A percentile compares a stretch with the other conserved stretches of the same genome.
Conservation (phyloP, 2,888 invertebrate species). For the Nephrocerus scutellatus region DNA sequence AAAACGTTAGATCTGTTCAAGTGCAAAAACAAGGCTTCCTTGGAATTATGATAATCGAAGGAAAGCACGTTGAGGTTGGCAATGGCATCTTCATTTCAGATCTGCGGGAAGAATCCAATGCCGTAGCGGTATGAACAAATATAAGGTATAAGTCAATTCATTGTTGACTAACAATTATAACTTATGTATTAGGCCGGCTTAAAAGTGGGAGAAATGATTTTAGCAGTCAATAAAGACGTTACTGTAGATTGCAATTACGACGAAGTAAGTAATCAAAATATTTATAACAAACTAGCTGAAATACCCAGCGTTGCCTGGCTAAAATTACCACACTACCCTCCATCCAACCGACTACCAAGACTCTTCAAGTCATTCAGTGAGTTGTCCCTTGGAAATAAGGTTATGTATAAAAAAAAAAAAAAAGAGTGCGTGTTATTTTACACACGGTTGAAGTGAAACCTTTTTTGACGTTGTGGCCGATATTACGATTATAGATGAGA, state of each 20-base stretch:
- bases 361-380: no score
- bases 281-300: no score
- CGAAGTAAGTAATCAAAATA: slow-evolving; percentile 55
- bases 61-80: slow-evolving; percentile 85
- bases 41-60: slow-evolving; percentile 93
- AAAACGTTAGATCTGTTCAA: slow-evolving; percentile 56
- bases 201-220: slow-evolving; percentile 94
- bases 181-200: slow-evolving; percentile 67
- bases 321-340: no score
- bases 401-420: no score
- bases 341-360: no score
- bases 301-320: no score
- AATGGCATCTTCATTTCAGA: slow-evolving; percentile 90
- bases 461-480: no score
- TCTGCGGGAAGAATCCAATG: slow-evolving; percentile 82
- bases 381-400: no score
- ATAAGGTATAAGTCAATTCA: neutral
- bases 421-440: no score
- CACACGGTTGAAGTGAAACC: no score
- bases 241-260: slow-evolving; percentile 80
- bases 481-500: no score
- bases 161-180: slow-evolving; percentile 1
- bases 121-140: slow-evolving; percentile 61
- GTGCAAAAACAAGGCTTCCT: slow-evolving; percentile 73
- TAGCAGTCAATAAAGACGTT: slow-evolving; percentile 91